A percentile compares a stretch with the other conserved stretches of the same genome.
Evolutionary conservation across 2,888 invertebrate species (phyloP).

Genomic region (Sclerodermus sp.): DNA sequence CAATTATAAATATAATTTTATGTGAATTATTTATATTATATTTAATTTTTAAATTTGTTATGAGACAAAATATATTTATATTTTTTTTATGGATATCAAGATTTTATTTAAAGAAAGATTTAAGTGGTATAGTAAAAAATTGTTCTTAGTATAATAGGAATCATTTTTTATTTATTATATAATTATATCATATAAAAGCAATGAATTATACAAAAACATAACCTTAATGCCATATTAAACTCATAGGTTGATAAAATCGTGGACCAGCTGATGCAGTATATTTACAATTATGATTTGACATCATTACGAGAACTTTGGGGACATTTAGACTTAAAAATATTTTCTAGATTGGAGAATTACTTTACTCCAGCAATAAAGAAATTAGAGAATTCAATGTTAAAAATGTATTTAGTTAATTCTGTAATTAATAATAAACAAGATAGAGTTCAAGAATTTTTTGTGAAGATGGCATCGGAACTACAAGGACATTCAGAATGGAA

Average conservation of each 20-base stretch:
- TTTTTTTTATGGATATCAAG: too few relatives aligned
- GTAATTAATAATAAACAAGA: conserved; percentile 79
- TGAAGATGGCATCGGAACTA: conserved; percentile 82
- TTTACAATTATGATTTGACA: conserved; percentile 76
- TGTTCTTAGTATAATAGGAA: too few relatives aligned
- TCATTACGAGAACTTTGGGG: conserved; percentile 85
- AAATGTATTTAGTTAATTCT: conserved; percentile 88
- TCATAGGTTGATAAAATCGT: conserved; percentile 75
- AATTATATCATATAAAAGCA: too few relatives aligned
- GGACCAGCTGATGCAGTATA: conserved; percentile 78
- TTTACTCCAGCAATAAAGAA: conserved; percentile 80
- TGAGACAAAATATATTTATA: too few relatives aligned
- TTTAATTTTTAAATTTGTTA: too few relatives aligned
- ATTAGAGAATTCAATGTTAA: conserved; percentile 81
- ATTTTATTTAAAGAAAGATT: not conserved
- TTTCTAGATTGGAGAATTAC: conserved; percentile 83
- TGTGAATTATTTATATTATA: too few relatives aligned
- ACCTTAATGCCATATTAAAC: too few relatives aligned
- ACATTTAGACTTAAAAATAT: conserved; percentile 85
- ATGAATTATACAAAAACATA: too few relatives aligned
- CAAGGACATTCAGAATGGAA: conserved; percentile 92
- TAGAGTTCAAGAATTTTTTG: conserved; percentile 86
- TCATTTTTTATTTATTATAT: too few relatives aligned
- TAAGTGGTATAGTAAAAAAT: too few relatives aligned
- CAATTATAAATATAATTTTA: too few relatives aligned